Evolutionary conservation across 1,140 invertebrate species (phyloP).

Genomic region (Nixonia krombeini): DNA sequence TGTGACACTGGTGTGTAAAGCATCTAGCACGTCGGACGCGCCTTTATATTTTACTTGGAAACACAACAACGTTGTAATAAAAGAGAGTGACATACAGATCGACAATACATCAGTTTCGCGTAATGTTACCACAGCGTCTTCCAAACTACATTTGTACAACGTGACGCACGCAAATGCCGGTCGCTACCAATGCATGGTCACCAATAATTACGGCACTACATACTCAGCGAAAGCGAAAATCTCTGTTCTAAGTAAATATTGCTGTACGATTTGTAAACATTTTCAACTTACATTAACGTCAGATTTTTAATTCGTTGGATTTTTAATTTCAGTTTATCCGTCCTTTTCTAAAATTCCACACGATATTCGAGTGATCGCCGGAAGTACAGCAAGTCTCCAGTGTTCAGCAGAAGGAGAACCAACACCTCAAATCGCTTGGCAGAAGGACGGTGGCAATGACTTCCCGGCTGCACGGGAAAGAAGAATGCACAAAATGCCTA

Average conservation of each 20-base stretch:
- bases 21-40: slow-evolving; percentile 76
- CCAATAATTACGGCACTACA: slow-evolving; percentile 89
- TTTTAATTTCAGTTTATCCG: slow-evolving; percentile 80
- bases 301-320: too few relatives aligned
- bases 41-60: slow-evolving; percentile 86
- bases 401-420: slow-evolving; percentile 94
- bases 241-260: slow-evolving; percentile 81
- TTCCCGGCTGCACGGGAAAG: slow-evolving; percentile 95
- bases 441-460: slow-evolving; percentile 94
- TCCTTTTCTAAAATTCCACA: slow-evolving; percentile 87
- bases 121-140: slow-evolving; percentile 76
- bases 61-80: slow-evolving; percentile 86
- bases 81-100: slow-evolving; percentile 58
- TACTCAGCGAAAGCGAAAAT: slow-evolving; percentile 91
- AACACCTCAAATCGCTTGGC: slow-evolving; percentile 89
- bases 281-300: not conserved
- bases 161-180: slow-evolving; percentile 85
- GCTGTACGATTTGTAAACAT: too few relatives aligned
- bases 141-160: slow-evolving; percentile 80
- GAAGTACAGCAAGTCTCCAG: slow-evolving; percentile 88
- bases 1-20: slow-evolving; percentile 85
- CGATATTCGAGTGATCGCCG: slow-evolving; percentile 87
- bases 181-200: slow-evolving; percentile 93
- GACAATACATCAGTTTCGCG: slow-evolving; percentile 59
- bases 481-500: slow-evolving; percentile 92